Evolutionary conservation across 2,888 invertebrate species (phyloP).

Genomic region (Dorcus parallelipipedus): DNA sequence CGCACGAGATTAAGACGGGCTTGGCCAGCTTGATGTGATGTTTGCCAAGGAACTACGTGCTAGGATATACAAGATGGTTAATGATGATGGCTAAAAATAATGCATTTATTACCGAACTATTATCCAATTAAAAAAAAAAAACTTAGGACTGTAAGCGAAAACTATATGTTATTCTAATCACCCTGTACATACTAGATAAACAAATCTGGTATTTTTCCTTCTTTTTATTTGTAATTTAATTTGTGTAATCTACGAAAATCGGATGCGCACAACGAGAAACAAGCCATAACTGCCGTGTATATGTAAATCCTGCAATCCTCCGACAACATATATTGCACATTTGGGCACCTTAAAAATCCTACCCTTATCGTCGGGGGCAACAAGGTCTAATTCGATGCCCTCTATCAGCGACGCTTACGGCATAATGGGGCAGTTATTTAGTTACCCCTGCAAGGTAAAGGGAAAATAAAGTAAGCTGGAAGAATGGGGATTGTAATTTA

Average conservation of each 20-base stretch:
- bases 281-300: slow-evolving; percentile 46
- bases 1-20: slow-evolving; percentile 45
- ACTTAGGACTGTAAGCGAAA: too few relatives aligned
- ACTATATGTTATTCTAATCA: too few relatives aligned
- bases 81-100: background rate
- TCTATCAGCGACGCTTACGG: slow-evolving; percentile 36
- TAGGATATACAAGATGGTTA: background rate
- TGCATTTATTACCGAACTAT: too few relatives aligned
- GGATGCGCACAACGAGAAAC: slow-evolving; percentile 23
- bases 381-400: slow-evolving; percentile 30
- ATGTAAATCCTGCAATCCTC: slow-evolving; percentile 44
- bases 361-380: slow-evolving; percentile 29
- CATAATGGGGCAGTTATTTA: slow-evolving; percentile 53
- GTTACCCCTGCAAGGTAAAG: slow-evolving; percentile 45
- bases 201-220: too few relatives aligned
- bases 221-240: too few relatives aligned
- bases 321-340: slow-evolving; percentile 44
- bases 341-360: slow-evolving; percentile 38
- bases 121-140: too few relatives aligned
- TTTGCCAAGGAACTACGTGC: slow-evolving; percentile 30
- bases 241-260: background rate
- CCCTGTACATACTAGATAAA: too few relatives aligned
- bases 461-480: slow-evolving; percentile 51
- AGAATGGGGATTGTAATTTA: slow-evolving; percentile 54
- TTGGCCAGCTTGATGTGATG: slow-evolving; percentile 37